A percentile compares a stretch with the other conserved stretches of the same genome.
Evolutionary conservation across 2,888 invertebrate genomes (phyloP).

Genomic region (Hemithea aestivaria): DNA sequence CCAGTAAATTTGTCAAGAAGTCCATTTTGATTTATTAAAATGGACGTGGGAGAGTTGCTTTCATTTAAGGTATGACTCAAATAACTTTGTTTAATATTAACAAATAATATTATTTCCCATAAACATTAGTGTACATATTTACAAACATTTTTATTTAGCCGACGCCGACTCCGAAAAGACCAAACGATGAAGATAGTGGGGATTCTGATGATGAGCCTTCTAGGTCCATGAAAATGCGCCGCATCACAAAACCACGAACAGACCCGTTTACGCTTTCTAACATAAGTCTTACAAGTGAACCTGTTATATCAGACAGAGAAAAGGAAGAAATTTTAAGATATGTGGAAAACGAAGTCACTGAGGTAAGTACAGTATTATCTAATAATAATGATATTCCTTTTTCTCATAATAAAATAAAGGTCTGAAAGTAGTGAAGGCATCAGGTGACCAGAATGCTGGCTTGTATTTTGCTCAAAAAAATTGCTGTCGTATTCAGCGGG

Average conservation of each 20-base stretch:
- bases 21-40: constrained; percentile 29
- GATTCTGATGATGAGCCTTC: constrained; percentile 82
- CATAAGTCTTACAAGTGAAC: constrained; percentile 79
- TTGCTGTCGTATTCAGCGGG: too few species aligned
- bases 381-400: too few species aligned
- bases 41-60: constrained; percentile 73
- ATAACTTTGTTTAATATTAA: too few species aligned
- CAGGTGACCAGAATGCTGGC: too few species aligned
- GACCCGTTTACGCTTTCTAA: constrained; percentile 51
- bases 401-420: too few species aligned
- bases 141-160: constrained; percentile 82
- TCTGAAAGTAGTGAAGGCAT: too few species aligned
- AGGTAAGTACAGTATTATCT: too few species aligned
- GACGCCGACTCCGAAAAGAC: constrained; percentile 89
- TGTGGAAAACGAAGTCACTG: constrained; percentile 89
- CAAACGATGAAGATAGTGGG: constrained; percentile 82
- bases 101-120: too few species aligned
- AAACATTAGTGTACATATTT: not conserved
- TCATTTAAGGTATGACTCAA: constrained; percentile 74
- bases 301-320: constrained; percentile 84
- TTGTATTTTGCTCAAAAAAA: too few species aligned
- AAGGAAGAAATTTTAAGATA: constrained; percentile 89
- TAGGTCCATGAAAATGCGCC: constrained; percentile 81
- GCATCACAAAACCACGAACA: constrained; percentile 75
- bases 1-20: too few species aligned